phyloP scores from a whole-genome alignment of 1,140 invertebrate species.

The Brachionus plicatilis region DNA sequence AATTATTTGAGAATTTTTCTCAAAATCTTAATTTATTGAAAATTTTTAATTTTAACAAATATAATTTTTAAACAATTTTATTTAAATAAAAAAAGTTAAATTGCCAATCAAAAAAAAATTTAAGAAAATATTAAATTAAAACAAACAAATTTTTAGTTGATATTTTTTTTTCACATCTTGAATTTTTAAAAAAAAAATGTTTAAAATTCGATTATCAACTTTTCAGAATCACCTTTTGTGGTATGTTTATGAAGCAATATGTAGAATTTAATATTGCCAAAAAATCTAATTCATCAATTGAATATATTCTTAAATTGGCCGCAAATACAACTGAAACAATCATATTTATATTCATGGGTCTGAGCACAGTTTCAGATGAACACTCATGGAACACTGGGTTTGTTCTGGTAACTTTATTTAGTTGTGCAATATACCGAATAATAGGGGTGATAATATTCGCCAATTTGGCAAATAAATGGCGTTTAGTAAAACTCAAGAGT shows the following conservation, averaged over 20 bases:
- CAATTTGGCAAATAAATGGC: conserved; percentile 81
- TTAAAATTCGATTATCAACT: neutral
- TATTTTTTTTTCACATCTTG: neutral
- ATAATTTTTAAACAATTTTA: too few species aligned
- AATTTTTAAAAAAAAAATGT: too few species aligned
- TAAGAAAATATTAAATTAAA: too few species aligned
- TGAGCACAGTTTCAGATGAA: conserved; percentile 84
- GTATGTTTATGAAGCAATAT: conserved; percentile 98
- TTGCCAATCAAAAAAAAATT: too few species aligned
- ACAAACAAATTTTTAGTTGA: too few species aligned
- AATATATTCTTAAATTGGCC: conserved; percentile 97
- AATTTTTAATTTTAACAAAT: neutral
- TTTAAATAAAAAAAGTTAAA: too few species aligned
- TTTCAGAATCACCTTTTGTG: conserved; percentile 77
- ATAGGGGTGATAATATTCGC: conserved; percentile 76
- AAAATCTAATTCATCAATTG: conserved; percentile 94
- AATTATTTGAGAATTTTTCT: too few species aligned
- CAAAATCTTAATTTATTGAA: too few species aligned
- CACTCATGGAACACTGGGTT: conserved; percentile 94
- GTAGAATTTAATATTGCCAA: conserved; percentile 93
- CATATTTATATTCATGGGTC: conserved; percentile 96
- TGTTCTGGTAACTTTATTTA: conserved; percentile 81
- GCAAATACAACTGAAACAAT: conserved; percentile 74
- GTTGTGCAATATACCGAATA: conserved; percentile 85
- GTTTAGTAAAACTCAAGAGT: conserved; percentile 72